Percentiles rank a stretch among this genome's conserved stretches.
Evolutionary conservation across 2,888 invertebrate species (phyloP).

Genomic region (Diarsia brunnea): DNA sequence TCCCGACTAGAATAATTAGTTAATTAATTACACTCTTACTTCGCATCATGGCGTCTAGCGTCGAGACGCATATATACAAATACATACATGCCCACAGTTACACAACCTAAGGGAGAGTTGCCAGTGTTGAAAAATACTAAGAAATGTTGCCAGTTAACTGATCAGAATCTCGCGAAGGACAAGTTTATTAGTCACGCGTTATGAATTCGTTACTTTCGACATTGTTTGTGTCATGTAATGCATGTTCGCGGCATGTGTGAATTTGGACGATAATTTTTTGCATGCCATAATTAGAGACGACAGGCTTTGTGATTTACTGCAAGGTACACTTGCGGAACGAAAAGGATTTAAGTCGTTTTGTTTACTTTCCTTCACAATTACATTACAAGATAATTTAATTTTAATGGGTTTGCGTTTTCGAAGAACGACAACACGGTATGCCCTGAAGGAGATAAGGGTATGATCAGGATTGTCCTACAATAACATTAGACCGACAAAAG

Average conservation of each 20-base stretch:
- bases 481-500: not conserved
- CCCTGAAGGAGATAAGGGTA: not conserved
- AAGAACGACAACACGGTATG: not conserved
- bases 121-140: slow-evolving; percentile 44
- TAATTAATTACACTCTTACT: slow-evolving; percentile 79
- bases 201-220: slow-evolving; percentile 62
- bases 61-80: slow-evolving; percentile 20
- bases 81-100: slow-evolving; percentile 44
- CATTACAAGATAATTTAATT: not conserved
- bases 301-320: slow-evolving; percentile 17
- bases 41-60: slow-evolving; percentile 64
- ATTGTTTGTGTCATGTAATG: slow-evolving; percentile 47
- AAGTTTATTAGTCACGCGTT: slow-evolving; percentile 69
- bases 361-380: not conserved
- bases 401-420: not conserved
- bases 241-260: slow-evolving; percentile 24
- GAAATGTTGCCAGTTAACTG: slow-evolving; percentile 42
- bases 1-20: slow-evolving; percentile 73
- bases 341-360: not conserved
- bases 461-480: not conserved
- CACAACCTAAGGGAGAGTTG: slow-evolving; percentile 63
- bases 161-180: slow-evolving; percentile 67
- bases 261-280: slow-evolving; percentile 28
- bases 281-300: slow-evolving; percentile 3
- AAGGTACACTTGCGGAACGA: not conserved